Conservation (phyloP, 2,797 vertebrate genomes). For the Myotis pilosus region DNA sequence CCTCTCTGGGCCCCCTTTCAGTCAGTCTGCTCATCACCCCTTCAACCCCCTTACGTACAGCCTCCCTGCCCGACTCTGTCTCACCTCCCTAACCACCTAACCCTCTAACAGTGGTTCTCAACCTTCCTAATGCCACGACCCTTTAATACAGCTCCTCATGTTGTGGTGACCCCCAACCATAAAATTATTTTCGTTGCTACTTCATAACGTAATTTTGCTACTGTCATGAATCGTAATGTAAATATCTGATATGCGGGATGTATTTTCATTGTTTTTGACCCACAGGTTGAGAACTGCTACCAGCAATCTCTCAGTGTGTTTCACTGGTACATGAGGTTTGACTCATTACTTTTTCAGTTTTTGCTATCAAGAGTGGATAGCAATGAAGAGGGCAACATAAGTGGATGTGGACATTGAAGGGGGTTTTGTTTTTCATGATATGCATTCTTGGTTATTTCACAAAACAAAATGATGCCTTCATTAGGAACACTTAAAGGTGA, state of each 20-base stretch:
- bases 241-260: too few relatives aligned
- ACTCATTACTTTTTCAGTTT: conserved; percentile 59
- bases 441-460: neutral
- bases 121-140: too few relatives aligned
- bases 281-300: too few relatives aligned
- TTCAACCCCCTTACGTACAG: fast-evolving
- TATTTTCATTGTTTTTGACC: too few relatives aligned
- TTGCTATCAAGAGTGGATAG: conserved; percentile 56
- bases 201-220: too few relatives aligned
- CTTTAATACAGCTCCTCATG: too few relatives aligned
- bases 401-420: neutral
- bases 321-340: conserved; percentile 33
- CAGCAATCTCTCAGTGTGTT: neutral
- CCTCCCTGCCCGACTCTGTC: neutral
- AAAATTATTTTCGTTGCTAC: too few relatives aligned
- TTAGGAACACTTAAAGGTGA: neutral
- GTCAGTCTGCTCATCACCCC: neutral
- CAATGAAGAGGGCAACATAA: conserved; percentile 59
- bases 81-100: neutral
- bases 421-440: neutral
- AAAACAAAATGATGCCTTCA: neutral
- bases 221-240: too few relatives aligned
- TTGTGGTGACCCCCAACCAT: too few relatives aligned
- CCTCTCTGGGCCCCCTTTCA: neutral
- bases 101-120: too few relatives aligned